Percentiles rank a stretch among this genome's conserved stretches.
Evolutionary conservation across 2,888 invertebrate genomes (phyloP).

Genomic region (Hybos culiciformis): DNA sequence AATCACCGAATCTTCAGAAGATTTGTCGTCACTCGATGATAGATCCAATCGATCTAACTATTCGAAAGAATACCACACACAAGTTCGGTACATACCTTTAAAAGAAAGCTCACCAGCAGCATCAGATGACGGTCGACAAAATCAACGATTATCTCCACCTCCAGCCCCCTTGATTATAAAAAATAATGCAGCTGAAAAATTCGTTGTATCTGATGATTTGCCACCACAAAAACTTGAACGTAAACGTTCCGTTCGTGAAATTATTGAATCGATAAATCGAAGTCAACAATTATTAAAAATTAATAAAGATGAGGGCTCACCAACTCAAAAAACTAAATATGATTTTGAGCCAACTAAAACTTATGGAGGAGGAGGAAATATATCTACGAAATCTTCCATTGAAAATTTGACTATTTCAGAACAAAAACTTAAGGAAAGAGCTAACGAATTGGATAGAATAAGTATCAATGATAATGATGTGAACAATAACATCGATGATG

Average conservation of each 20-base stretch:
- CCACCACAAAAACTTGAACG: slow-evolving; percentile 8
- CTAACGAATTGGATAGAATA: not conserved
- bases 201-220: not conserved
- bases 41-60: slow-evolving; percentile 7
- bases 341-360: not conserved
- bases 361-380: too few relatives aligned
- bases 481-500: too few relatives aligned
- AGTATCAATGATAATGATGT: not conserved
- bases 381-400: slow-evolving; percentile 6
- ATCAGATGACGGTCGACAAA: slow-evolving; percentile 3
- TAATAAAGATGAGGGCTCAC: slow-evolving; percentile 16
- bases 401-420: slow-evolving; percentile 10
- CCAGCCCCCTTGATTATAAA: too few relatives aligned
- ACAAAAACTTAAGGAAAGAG: slow-evolving; percentile 3
- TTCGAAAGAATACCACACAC: slow-evolving; percentile 5
- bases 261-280: slow-evolving; percentile 34
- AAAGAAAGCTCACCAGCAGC: slow-evolving; percentile 10
- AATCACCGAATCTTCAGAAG: slow-evolving; percentile 17
- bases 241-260: slow-evolving; percentile 19
- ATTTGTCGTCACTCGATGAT: slow-evolving; percentile 4
- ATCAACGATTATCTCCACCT: not conserved
- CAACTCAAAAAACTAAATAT: not conserved
- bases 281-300: slow-evolving; percentile 30
- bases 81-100: slow-evolving; percentile 13
- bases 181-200: not conserved